These are phyloP conservation scores for Neodontobutis hainanensis DNA, from an alignment of 2,113 vertebrate species.

Conservation along the genomic window DNA sequence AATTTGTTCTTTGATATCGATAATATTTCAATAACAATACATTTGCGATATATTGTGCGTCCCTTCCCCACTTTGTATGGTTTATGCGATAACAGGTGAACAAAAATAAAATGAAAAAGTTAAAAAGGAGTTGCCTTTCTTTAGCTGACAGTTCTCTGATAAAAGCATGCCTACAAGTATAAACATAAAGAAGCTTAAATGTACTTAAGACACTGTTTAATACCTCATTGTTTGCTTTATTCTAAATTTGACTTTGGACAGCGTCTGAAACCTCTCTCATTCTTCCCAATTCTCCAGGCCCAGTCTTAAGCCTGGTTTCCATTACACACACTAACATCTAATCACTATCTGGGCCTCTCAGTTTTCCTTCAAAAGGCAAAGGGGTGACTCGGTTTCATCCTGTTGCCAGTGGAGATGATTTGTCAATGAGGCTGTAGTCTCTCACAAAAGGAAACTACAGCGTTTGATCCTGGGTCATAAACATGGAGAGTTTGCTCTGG, in stretches of 20 bases:
- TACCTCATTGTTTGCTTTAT: neutral
- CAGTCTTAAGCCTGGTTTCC: slow-evolving; percentile 44
- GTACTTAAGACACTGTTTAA: neutral
- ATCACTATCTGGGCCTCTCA: slow-evolving; percentile 45
- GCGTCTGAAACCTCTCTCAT: slow-evolving; percentile 5
- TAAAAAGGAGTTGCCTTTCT: no score
- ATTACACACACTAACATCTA: slow-evolving; percentile 44
- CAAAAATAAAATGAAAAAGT: no score
- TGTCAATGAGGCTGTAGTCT: slow-evolving; percentile 33
- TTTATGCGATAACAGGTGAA: no score
- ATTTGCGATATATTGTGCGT: no score
- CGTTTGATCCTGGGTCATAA: slow-evolving; percentile 42
- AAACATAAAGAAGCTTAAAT: neutral
- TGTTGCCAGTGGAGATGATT: slow-evolving; percentile 38
- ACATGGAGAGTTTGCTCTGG: slow-evolving; percentile 46
- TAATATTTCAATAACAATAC: no score
- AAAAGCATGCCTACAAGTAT: no score
- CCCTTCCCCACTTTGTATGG: no score
- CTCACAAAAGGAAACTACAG: slow-evolving; percentile 17
- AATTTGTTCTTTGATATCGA: no score
- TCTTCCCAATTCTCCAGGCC: slow-evolving; percentile 15
- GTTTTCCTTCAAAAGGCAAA: slow-evolving; percentile 30
- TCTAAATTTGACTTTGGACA: slow-evolving; percentile 10
- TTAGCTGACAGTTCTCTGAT: no score
- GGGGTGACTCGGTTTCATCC: slow-evolving; percentile 17